A percentile compares a stretch with the other conserved stretches of the same genome.
Evolutionary conservation across 2,113 vertebrate species (phyloP).

Genomic region (Ascaphus truei): DNA sequence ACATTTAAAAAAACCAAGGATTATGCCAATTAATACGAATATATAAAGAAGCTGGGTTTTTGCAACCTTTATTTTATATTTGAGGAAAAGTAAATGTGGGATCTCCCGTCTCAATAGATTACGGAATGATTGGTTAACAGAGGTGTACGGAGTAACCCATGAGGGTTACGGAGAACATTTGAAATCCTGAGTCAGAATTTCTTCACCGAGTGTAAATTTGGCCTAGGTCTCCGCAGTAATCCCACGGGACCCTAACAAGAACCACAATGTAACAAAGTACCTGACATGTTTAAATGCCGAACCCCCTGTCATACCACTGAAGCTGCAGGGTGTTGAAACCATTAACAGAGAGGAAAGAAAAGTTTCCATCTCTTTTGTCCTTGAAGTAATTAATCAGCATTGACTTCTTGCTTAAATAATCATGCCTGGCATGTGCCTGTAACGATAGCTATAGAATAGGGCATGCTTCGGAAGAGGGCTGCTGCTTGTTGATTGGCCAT

Average conservation of each 20-base stretch:
- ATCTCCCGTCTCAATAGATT: slow-evolving; percentile 44
- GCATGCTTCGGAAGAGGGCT: too few species aligned
- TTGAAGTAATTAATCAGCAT: slow-evolving; percentile 67
- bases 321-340: slow-evolving; percentile 15
- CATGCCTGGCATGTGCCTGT: slow-evolving; percentile 28
- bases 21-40: too few species aligned
- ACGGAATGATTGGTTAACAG: slow-evolving; percentile 47
- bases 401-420: slow-evolving; percentile 46
- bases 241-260: slow-evolving; percentile 57
- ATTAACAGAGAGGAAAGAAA: slow-evolving; percentile 33
- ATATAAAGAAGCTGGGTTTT: too few species aligned
- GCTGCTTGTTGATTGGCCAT: too few species aligned
- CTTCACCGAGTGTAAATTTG: slow-evolving; percentile 41
- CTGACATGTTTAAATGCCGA: slow-evolving; percentile 53
- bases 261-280: slow-evolving; percentile 58
- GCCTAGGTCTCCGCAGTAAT: slow-evolving; percentile 37
- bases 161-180: slow-evolving; percentile 46
- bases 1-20: too few species aligned
- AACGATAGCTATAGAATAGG: slow-evolving; percentile 23
- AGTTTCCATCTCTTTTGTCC: slow-evolving; percentile 54
- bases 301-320: slow-evolving; percentile 18
- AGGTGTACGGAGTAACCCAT: slow-evolving; percentile 46
- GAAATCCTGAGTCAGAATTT: slow-evolving; percentile 50
- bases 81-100: too few species aligned
- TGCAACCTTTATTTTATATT: too few species aligned